Percentiles rank a stretch among this genome's conserved stretches.
Conservation (phyloP, 2,888 invertebrate genomes). For the Zygaena filipendulae region DNA sequence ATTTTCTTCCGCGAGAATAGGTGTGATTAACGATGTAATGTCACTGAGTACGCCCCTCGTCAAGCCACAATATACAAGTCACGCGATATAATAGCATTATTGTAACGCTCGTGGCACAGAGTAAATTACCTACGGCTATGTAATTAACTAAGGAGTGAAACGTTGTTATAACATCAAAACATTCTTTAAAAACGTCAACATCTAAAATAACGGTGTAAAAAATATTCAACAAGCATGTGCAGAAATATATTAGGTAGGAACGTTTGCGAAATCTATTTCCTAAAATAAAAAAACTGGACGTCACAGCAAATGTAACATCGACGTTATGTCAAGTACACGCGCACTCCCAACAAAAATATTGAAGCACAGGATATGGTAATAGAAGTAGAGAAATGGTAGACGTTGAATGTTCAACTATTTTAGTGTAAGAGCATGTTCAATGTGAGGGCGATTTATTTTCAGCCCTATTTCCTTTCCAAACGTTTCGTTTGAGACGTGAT, state of each 20-base stretch:
- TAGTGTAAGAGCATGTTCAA: constrained; percentile 38
- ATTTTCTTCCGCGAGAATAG: constrained; percentile 46
- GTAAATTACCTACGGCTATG: constrained; percentile 46
- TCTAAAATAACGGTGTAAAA: no score
- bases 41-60: constrained; percentile 46
- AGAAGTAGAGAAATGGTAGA: constrained; percentile 52
- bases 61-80: constrained; percentile 50
- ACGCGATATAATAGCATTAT: constrained; percentile 59
- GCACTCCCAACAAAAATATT: constrained; percentile 34
- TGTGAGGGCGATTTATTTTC: constrained; percentile 62
- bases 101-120: constrained; percentile 42
- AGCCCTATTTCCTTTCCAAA: constrained; percentile 57
- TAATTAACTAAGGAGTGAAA: no score
- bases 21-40: constrained; percentile 60
- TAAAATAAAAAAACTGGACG: no score
- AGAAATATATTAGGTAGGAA: no score
- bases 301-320: no score
- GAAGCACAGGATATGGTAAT: constrained; percentile 62
- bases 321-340: no score
- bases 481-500: constrained; percentile 24
- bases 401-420: constrained; percentile 54
- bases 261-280: no score
- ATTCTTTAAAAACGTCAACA: no score
- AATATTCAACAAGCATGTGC: no score
- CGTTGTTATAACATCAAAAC: constrained; percentile 32